phyloP scores from a whole-genome alignment of 1,140 invertebrate species.

The Sinella curviseta region DNA sequence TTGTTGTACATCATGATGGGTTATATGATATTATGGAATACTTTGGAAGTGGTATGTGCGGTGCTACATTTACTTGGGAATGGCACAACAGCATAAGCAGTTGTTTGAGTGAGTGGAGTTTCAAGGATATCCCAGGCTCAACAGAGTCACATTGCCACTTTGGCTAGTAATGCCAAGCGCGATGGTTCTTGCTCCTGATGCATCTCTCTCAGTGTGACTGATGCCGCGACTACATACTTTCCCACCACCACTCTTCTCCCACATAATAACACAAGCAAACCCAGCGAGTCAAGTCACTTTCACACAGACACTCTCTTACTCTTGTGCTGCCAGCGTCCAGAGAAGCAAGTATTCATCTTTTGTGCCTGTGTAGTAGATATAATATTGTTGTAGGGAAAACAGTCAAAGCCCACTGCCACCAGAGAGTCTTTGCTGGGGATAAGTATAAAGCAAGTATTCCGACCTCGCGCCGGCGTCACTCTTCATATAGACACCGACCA shows the following conservation, averaged over 20 bases:
- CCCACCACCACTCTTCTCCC: neutral
- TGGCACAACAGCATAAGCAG: neutral
- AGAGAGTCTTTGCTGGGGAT: neutral
- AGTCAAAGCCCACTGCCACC: neutral
- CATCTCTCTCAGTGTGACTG: neutral
- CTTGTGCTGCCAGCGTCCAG: neutral
- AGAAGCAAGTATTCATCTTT: neutral
- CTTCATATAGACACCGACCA: slow-evolving; percentile 9
- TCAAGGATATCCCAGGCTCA: slow-evolving; percentile 9
- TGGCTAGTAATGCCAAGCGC: slow-evolving; percentile 6
- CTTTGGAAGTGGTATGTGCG: neutral
- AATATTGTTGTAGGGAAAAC: neutral
- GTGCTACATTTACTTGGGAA: neutral
- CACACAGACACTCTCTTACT: neutral
- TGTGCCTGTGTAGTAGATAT: neutral
- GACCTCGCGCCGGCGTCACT: slow-evolving; percentile 22
- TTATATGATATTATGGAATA: neutral
- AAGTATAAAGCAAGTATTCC: neutral
- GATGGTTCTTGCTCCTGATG: neutral
- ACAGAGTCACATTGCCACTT: slow-evolving; percentile 18
- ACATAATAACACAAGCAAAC: neutral
- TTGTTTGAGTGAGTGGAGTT: neutral
- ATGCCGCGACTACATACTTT: neutral
- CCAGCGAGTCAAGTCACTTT: neutral
- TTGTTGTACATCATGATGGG: neutral